Evolutionary conservation across 1,140 invertebrate species (phyloP), one percentile per base, ranked within the genome.

Genomic region (Hycleus cichorii): DNA sequence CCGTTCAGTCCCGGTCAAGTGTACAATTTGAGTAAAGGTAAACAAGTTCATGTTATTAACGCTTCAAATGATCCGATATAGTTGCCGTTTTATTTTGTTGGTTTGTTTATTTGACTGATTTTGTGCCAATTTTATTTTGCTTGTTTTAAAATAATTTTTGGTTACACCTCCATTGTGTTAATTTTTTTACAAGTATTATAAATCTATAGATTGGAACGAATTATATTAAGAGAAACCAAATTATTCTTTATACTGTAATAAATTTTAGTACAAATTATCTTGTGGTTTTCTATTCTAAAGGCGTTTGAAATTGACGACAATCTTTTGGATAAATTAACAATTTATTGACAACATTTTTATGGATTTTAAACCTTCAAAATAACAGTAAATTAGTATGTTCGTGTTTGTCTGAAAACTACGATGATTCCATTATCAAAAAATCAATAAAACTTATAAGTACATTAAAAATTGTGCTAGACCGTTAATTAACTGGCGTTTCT

Each of bases 1-100:
- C 89, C 89, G 10, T 93, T 93, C 75, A 86, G 86, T 70, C 81
- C 87, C 3, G 90, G 90, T 5, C 90, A 94, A 75, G 87, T 95
- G 5, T 94, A 93, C 75, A 92, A 93, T 75, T 85, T 83, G 49
- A 91, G 88, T 58, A 91, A 93, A 77, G 88, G 89, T 52, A 83
- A 83, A 69, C 92, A 95, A 77, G 85, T 93, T 56, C 89, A 95
- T 71, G 90, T 95, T 38, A 78, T 94, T 25, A 63, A 64, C 32
- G 61, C 62, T 10, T 45, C 56, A 27, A 69, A 51, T 39, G 68
- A 69, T 40, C 47, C 32, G 48, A 40, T 47, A 27, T 55, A 47
- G 43, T 47, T 38, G 18, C 11, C n/a, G 8, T 55, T 47, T 45
- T 53, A 7, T 25, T 18, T n/a, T 24, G 26, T 47, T 40, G 11